Percentiles rank a stretch among this genome's conserved stretches.
Evolutionary conservation across 2,888 invertebrate species (phyloP).

Genomic region (Cosmia trapezina): DNA sequence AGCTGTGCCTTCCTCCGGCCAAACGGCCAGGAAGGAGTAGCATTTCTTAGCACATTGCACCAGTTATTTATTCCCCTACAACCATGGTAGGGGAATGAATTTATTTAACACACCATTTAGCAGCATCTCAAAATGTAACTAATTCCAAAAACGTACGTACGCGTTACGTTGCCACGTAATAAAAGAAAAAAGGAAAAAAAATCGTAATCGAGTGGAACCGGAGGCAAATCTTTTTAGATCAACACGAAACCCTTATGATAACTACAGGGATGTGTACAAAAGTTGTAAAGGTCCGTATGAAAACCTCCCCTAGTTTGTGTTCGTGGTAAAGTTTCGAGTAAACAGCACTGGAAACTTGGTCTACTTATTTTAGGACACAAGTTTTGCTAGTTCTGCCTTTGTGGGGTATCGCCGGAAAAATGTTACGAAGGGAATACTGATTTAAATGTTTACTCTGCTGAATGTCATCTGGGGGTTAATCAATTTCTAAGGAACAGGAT

Average conservation of each 20-base stretch:
- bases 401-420: conserved; percentile 33
- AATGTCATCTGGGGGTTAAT: not conserved
- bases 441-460: conserved; percentile 27
- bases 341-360: conserved; percentile 63
- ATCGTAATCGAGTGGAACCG: conserved; percentile 60
- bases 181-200: conserved; percentile 30
- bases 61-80: not conserved
- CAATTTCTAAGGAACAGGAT: not conserved
- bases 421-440: conserved; percentile 9
- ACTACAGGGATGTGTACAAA: conserved; percentile 65
- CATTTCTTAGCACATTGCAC: not conserved
- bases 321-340: conserved; percentile 63
- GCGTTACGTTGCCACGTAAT: conserved; percentile 28
- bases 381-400: conserved; percentile 50
- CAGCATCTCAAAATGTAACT: conserved; percentile 31
- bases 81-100: too few relatives aligned
- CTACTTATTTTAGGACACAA: conserved; percentile 66
- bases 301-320: conserved; percentile 64
- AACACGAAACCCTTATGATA: conserved; percentile 66
- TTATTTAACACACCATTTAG: conserved; percentile 25
- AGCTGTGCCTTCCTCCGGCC: not conserved
- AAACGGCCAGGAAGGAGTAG: not conserved
- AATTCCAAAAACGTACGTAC: conserved; percentile 16
- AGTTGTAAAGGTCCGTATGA: conserved; percentile 65
- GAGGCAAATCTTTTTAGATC: conserved; percentile 67